Conservation (phyloP, 2,797 vertebrate genomes). For the Petrocephalus sullivani region DNA sequence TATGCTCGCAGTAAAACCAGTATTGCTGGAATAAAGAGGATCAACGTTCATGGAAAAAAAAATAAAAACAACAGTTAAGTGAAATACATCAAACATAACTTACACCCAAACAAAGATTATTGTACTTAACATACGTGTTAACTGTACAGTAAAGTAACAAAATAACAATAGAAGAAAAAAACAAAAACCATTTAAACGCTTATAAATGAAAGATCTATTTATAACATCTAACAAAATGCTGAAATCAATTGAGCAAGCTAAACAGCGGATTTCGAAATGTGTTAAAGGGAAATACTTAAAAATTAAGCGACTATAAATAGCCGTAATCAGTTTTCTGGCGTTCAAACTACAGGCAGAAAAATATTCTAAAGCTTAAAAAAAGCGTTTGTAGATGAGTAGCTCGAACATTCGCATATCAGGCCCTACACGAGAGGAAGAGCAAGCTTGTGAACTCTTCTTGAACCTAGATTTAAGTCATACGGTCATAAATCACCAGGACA, state of each 20-base stretch:
- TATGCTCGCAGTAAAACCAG: conserved; percentile 13
- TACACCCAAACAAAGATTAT: neutral
- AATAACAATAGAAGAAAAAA: neutral
- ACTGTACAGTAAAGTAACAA: neutral
- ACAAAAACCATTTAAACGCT: neutral
- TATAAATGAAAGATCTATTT: neutral
- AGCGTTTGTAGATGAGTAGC: conserved; percentile 48
- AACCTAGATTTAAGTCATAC: conserved; percentile 98
- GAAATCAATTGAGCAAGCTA: neutral
- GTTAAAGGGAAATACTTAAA: neutral
- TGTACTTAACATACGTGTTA: neutral
- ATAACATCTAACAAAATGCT: neutral
- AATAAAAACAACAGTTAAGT: neutral
- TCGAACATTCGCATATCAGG: conserved; percentile 71
- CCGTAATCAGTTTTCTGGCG: neutral
- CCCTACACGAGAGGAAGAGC: conserved; percentile 77
- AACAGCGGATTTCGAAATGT: conserved; percentile 1
- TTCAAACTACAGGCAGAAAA: neutral
- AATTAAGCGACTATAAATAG: neutral
- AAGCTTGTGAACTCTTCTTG: conserved; percentile 98
- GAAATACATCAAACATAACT: neutral
- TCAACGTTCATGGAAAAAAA: neutral
- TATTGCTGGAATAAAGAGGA: neutral
- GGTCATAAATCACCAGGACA: conserved; percentile 99
- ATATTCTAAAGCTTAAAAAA: conserved; percentile 8